phyloP scores from a whole-genome alignment of 2,888 invertebrate species.

The Thalpophila matura region DNA sequence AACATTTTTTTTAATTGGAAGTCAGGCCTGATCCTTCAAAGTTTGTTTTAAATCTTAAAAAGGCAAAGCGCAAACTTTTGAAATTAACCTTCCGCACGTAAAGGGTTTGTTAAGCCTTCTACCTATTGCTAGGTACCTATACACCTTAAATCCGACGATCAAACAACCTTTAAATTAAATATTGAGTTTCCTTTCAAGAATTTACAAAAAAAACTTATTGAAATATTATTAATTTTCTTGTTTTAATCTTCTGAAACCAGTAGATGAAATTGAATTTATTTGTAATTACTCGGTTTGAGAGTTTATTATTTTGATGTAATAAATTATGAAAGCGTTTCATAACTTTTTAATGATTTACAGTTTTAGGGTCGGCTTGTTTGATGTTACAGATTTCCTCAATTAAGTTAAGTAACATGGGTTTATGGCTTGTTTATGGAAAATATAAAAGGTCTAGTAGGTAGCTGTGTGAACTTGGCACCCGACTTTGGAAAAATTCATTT shows the following conservation, averaged over 20 bases:
- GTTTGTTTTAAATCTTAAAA: conserved; percentile 48
- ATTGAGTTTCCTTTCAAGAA: conserved; percentile 38
- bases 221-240: conserved; percentile 38
- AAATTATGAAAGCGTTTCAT: conserved; percentile 27
- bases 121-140: conserved; percentile 14
- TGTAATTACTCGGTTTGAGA: conserved; percentile 40
- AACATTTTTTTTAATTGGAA: conserved; percentile 34
- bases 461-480: no score
- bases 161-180: conserved; percentile 42
- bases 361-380: neutral
- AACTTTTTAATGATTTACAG: conserved; percentile 31
- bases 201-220: conserved; percentile 39
- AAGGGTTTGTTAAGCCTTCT: conserved; percentile 33
- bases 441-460: conserved; percentile 11
- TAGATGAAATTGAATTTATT: conserved; percentile 52
- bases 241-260: conserved; percentile 35
- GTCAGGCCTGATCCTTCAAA: conserved; percentile 18
- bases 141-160: conserved; percentile 23
- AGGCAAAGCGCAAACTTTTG: conserved; percentile 44
- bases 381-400: conserved; percentile 12
- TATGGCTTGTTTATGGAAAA: conserved; percentile 23
- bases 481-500: no score
- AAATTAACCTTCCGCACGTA: conserved; percentile 37
- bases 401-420: conserved; percentile 24
- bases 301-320: conserved; percentile 34